Base-by-base conservation (phyloP, 2,888 invertebrate genomes). In the Drosophila mulleri region DNA sequence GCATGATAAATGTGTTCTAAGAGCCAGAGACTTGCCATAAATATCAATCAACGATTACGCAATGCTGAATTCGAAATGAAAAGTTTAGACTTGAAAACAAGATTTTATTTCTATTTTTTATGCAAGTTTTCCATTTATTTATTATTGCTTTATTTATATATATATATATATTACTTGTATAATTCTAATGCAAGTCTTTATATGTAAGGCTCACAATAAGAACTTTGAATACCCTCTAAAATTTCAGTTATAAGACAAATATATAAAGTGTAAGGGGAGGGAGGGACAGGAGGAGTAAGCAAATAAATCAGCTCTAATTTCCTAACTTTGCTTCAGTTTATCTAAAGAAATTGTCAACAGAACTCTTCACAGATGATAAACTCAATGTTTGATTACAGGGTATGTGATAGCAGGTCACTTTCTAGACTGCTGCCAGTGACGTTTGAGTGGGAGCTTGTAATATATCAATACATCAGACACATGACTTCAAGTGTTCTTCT, bases 391-490 rank as follows among this genome's bases (percentile, higher is more conserved):
- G 14, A 26, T 20, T 32, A 14, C 29, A 39, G 63, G 39, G 57
- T 64, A 64, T 64, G 11, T 6, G 0, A 11, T 3, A 41, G 48
- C 3, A 11, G 39, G 0, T 32, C 12, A 32, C 2, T 20, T 45
- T 18, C 68, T 65, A 63, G 32, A 14, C 8, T 14, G 32, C 14
- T 45, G 45, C 23, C 14, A 23, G 45, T 45, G 45, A 45, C 45
- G 45, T 20, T 56, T 32, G 39, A 58, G 48, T 59, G 69, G 37
- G 44, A 29, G 63, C 26, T 61, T 54, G 61, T 12, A 50, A 39
- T 61, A 39, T 56, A 83, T 80, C 76, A 69, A 76, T 75, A 75
- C 67, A 37, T 37, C 72, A 80, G 39, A 63, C 20, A 45, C 48
- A 63, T 67, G 60, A 42, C 58, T 58, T 66, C 57, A 59, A 87